phyloP scores from a whole-genome alignment of 1,140 invertebrate species.

The Ericerus pela region DNA sequence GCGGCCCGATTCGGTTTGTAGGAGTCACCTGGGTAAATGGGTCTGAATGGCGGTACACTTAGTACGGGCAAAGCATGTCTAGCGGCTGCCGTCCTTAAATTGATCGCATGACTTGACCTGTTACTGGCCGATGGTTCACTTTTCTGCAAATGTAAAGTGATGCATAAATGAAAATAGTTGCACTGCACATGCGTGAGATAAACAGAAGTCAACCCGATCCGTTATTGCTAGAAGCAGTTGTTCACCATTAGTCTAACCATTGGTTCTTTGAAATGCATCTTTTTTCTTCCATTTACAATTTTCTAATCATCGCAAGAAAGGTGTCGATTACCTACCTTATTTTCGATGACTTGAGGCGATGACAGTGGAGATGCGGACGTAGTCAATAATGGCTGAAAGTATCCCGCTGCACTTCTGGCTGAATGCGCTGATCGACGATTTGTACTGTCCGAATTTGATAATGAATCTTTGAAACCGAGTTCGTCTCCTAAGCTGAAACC shows the following conservation, averaged over 20 bases:
- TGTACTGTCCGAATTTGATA: slow-evolving; percentile 52
- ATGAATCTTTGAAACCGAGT: slow-evolving; percentile 58
- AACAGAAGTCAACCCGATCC: not conserved
- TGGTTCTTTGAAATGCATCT: not conserved
- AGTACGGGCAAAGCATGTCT: not conserved
- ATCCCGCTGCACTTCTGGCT: slow-evolving; percentile 13
- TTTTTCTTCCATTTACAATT: not conserved
- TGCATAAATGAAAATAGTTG: too few species aligned
- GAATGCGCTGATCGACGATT: slow-evolving; percentile 43
- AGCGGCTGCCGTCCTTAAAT: not conserved
- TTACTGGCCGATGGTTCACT: too few species aligned
- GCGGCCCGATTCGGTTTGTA: slow-evolving; percentile 22
- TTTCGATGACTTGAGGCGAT: not conserved
- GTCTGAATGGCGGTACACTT: slow-evolving; percentile 53
- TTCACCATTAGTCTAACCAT: not conserved
- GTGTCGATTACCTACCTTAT: not conserved
- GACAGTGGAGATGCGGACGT: not conserved
- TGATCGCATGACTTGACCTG: slow-evolving; percentile 12
- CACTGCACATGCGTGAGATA: not conserved
- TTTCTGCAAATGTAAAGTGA: too few species aligned
- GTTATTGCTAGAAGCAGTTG: not conserved
- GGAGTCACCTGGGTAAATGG: slow-evolving; percentile 38
- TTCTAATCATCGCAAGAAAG: not conserved
- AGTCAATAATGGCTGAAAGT: slow-evolving; percentile 14
- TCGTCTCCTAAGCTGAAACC: slow-evolving; percentile 72